Percentiles rank a stretch among this genome's conserved stretches.
phyloP scores from a whole-genome alignment of 2,797 vertebrate genomes.

The Mormyrops attenuatus region DNA sequence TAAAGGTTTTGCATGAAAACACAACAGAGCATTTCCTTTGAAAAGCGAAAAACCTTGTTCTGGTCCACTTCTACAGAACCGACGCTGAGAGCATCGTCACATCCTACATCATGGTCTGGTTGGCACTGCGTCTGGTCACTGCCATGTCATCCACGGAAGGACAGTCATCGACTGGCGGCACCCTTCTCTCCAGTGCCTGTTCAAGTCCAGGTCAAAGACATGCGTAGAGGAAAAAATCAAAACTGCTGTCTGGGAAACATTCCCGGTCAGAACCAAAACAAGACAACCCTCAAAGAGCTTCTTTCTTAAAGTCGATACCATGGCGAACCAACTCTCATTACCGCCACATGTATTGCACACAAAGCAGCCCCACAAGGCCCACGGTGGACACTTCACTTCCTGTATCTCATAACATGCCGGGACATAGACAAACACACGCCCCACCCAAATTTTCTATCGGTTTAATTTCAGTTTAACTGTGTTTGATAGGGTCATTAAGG shows the following conservation, averaged over 20 bases:
- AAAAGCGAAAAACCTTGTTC: background rate
- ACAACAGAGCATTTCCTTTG: background rate
- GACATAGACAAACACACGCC: background rate
- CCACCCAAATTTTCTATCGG: background rate
- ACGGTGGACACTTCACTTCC: background rate
- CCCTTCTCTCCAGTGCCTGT: background rate
- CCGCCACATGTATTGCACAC: background rate
- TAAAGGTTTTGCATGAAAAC: background rate
- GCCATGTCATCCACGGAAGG: background rate
- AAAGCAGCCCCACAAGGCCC: background rate
- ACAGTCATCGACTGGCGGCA: background rate
- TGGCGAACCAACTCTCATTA: background rate
- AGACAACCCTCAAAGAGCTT: background rate
- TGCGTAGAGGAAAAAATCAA: background rate
- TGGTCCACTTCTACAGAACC: background rate
- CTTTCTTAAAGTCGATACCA: background rate
- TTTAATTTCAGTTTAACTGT: slow-evolving; percentile 18
- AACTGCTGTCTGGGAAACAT: background rate
- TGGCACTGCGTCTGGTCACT: background rate
- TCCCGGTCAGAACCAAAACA: background rate
- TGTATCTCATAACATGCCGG: background rate
- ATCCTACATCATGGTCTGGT: background rate
- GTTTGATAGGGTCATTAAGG: slow-evolving; percentile 14
- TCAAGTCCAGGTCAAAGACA: background rate
- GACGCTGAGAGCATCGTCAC: background rate